Conservation (phyloP, 2,888 invertebrate genomes). For the Yponomeuta evonymella region DNA sequence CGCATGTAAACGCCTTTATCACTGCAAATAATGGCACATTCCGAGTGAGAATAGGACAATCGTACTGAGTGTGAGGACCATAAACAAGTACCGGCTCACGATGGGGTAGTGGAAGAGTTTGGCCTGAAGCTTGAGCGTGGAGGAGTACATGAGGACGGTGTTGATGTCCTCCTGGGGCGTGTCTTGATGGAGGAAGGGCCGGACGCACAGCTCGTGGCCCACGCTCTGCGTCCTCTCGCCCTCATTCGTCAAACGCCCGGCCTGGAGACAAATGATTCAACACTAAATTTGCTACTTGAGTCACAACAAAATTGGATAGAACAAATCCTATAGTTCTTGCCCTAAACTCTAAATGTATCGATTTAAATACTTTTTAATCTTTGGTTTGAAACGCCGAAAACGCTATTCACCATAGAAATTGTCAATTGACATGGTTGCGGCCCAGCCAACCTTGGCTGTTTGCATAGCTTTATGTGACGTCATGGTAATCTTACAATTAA, state of each 20-base stretch:
- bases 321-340: too few species aligned
- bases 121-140: slow-evolving; percentile 84
- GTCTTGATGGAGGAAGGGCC: slow-evolving; percentile 88
- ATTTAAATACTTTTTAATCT: too few species aligned
- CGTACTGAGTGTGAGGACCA: slow-evolving; percentile 76
- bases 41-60: slow-evolving; percentile 81
- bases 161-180: slow-evolving; percentile 85
- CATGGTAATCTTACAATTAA: too few species aligned
- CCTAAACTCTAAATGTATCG: too few species aligned
- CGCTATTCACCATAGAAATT: too few species aligned
- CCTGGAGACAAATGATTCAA: slow-evolving; percentile 61
- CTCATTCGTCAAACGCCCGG: slow-evolving; percentile 83
- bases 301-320: too few species aligned
- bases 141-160: slow-evolving; percentile 84
- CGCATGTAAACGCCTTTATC: too few species aligned
- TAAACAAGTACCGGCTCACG: slow-evolving; percentile 80
- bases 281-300: neutral
- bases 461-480: too few species aligned
- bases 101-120: slow-evolving; percentile 85
- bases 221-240: slow-evolving; percentile 83
- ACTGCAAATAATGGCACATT: slow-evolving; percentile 79
- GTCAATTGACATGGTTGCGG: too few species aligned
- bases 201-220: slow-evolving; percentile 85
- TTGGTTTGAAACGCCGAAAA: too few species aligned
- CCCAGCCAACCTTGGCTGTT: too few species aligned